Base-by-base conservation (phyloP, 2,797 vertebrate species). In the Lepilemur septentrionalis region DNA sequence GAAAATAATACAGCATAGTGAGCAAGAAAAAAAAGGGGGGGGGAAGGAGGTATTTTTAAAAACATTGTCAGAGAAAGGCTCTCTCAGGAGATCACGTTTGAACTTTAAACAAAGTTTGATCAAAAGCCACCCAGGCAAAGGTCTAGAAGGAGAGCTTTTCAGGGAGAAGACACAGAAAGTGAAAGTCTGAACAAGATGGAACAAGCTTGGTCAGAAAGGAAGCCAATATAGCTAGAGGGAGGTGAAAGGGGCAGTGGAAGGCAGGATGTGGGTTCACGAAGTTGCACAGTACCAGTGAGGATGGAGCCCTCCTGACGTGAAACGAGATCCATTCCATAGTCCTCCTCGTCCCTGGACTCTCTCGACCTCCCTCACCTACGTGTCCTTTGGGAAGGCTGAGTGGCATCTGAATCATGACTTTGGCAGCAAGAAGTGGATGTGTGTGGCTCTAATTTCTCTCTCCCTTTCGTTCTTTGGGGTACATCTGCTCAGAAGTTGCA, bases 151-250 rank as follows among this genome's bases (percentile, higher is more conserved):
- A 79, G 20, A 78, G 7, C 11, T 72, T 70, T 90, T 25, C 32
- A 46, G 50, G 43, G n/a, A 69, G 57, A 85, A 65, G 69, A 17
- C n/a, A 4, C 0, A 81, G 18, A 32, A n/a, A 25, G 22, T 22
- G 0, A 22, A 92, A 69, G 14, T 63, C 14, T 81, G 35, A 78
- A 57, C 0, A 32, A 25, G 25, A 32, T 15, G 2, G 6, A 89
- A 55, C 57, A 85, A 22, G 38, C 11, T 2, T 22, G 57, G 38
- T 35, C n/a, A 35, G 23, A 73, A 93, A 48, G 32, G 6, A 92
- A 32, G 32, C 13, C 15, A 18, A 9, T 0, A 0, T 13, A 25
- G 18, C 23, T 35, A 35, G 2, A 28, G 3, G 7, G 52, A 82
- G 18, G 0, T 13, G 32, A 61, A 72, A 63, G n/a, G 65, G 0